These are phyloP conservation scores for Dendrolimus pini DNA, from an alignment of 2,888 invertebrate species.

Conservation along the genomic window DNA sequence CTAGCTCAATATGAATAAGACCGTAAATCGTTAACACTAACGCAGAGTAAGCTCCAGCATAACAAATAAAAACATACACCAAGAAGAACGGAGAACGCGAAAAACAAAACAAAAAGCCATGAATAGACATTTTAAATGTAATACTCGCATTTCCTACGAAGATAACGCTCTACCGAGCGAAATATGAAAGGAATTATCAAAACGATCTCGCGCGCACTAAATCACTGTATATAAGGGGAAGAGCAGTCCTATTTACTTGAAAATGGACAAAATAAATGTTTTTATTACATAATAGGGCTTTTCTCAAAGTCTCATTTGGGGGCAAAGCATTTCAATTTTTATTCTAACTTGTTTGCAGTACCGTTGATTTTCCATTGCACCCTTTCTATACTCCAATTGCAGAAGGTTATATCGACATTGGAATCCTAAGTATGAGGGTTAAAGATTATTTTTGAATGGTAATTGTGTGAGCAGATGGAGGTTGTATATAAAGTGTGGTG, in stretches of 20 bases:
- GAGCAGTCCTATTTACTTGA: slow-evolving; percentile 69
- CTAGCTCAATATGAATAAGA: too few species aligned
- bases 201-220: slow-evolving; percentile 73
- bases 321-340: slow-evolving; percentile 18
- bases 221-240: slow-evolving; percentile 73
- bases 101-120: slow-evolving; percentile 32
- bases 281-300: slow-evolving; percentile 74
- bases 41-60: too few species aligned
- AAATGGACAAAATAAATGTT: slow-evolving; percentile 75
- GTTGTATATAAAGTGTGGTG: slow-evolving; percentile 64
- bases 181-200: slow-evolving; percentile 73
- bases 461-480: slow-evolving; percentile 28
- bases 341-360: slow-evolving; percentile 20
- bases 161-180: slow-evolving; percentile 66
- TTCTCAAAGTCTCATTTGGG: slow-evolving; percentile 59
- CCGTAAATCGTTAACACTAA: too few species aligned
- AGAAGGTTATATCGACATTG: slow-evolving; percentile 17
- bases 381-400: slow-evolving; percentile 14
- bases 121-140: slow-evolving; percentile 41
- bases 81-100: slow-evolving; percentile 7
- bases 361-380: slow-evolving; percentile 29
- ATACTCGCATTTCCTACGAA: slow-evolving; percentile 63
- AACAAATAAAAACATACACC: slow-evolving; percentile 21
- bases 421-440: slow-evolving; percentile 19
- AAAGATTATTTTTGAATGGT: slow-evolving; percentile 29